These are phyloP conservation scores for Garra rufa DNA, from an alignment of 2,113 vertebrate species.

Conservation along the genomic window DNA sequence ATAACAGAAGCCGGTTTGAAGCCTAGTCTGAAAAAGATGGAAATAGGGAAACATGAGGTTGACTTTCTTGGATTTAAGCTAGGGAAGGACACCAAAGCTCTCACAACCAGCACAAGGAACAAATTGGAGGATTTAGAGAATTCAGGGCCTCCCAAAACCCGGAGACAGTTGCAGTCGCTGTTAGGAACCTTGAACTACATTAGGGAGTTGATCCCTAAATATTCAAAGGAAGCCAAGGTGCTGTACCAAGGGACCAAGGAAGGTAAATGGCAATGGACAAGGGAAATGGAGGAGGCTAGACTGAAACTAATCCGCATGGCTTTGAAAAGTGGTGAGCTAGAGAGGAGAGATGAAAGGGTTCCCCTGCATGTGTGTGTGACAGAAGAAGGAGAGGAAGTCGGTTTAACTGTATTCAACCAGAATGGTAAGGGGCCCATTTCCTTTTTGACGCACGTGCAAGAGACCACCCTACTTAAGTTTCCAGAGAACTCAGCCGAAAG, in stretches of 20 bases:
- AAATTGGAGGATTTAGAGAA: no score
- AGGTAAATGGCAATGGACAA: background rate
- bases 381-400: fast-evolving
- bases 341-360: fast-evolving
- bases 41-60: background rate
- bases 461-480: no score
- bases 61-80: background rate
- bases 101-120: background rate
- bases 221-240: background rate
- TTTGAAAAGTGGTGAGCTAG: background rate
- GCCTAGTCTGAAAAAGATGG: background rate
- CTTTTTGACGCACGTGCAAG: no score
- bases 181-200: background rate
- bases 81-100: background rate
- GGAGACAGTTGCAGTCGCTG: no score
- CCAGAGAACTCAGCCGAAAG: fast-evolving
- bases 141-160: no score
- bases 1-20: background rate
- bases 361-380: background rate
- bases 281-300: background rate
- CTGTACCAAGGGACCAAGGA: background rate
- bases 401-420: fast-evolving
- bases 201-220: background rate
- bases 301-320: background rate
- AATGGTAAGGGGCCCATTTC: no score